Evolutionary conservation across 2,797 vertebrate genomes (phyloP), one percentile per base, ranked within the genome.

Genomic region (Notolabrus celidotus): DNA sequence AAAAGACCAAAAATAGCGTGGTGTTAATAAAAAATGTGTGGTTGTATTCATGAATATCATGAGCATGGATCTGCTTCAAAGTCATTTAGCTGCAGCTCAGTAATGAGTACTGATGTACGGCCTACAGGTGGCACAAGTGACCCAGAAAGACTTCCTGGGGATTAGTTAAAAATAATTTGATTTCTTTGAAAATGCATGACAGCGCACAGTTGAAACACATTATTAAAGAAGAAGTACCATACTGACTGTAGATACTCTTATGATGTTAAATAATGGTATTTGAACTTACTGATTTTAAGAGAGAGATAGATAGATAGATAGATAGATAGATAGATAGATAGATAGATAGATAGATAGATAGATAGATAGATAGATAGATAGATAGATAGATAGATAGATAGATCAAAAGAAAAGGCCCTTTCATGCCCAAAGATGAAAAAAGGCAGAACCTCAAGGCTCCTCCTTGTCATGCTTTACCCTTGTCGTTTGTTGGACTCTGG

Each of bases 111-210:
- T 56, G 46, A 25, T 47, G 39, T 57, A 36, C 46, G 43, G 59
- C 79, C 74, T 65, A 69, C 64, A 83, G 80, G 74, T 72, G 83
- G 71, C 76, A 71, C 50, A 71, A 70, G 39, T 43, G 23, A 52
- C 55, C 52, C 63, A 56, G 4, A 39, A 25, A 68, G 50, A 49
- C 12, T 19, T 56, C 27, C 22, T 57, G 23, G 2, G 25, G 20
- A 42, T 14, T 25, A 10, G 12, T 16, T 2, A 23, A 41, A 51
- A 38, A 55, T 22, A 27, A 43, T 52, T 3, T 5, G 8, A 23
- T 36, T 4, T 16, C 17, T 73, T 23, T 53, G 16, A 14, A 53
- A 58, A 67, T 23, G 7, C 9, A 52, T 36, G 10, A 36, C 23
- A 45, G 3, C 20, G 33, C 12, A 34, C 2, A 17, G 17, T 54